phyloP scores from a whole-genome alignment of 2,888 invertebrate genomes.

The Acanthopleura granulata region DNA sequence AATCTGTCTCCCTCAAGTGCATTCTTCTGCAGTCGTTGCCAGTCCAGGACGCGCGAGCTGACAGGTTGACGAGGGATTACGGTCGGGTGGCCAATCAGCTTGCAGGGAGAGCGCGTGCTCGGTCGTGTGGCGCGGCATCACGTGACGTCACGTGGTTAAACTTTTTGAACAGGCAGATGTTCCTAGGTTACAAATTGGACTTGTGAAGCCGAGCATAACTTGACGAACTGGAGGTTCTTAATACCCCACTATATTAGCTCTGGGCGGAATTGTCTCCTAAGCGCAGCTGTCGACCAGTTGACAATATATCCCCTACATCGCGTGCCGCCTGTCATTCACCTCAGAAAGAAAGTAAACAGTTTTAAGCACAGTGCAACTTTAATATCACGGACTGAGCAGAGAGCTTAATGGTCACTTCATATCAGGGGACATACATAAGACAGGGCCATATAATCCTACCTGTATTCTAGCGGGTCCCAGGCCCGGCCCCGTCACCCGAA shows the following conservation, averaged over 20 bases:
- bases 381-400: not conserved
- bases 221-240: not conserved
- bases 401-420: conserved; percentile 2
- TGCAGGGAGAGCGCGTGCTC: not conserved
- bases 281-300: conserved; percentile 1
- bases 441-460: not conserved
- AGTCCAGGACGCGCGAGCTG: no score
- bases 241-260: not conserved
- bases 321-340: conserved; percentile 15
- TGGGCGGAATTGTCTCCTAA: not conserved
- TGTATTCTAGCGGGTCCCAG: not conserved
- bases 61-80: no score
- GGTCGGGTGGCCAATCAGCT: not conserved
- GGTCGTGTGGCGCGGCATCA: conserved; percentile 15
- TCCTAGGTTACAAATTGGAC: conserved; percentile 12
- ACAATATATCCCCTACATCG: conserved; percentile 15
- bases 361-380: conserved; percentile 5
- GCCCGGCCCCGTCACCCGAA: not conserved
- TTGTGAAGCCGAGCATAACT: conserved; percentile 9
- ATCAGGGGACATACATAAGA: conserved; percentile 1
- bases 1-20: no score
- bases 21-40: no score
- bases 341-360: conserved; percentile 11
- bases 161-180: conserved; percentile 20
- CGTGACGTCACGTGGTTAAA: conserved; percentile 9